phyloP scores from a whole-genome alignment of 2,113 vertebrate species.

The Rhipidura dahli region DNA sequence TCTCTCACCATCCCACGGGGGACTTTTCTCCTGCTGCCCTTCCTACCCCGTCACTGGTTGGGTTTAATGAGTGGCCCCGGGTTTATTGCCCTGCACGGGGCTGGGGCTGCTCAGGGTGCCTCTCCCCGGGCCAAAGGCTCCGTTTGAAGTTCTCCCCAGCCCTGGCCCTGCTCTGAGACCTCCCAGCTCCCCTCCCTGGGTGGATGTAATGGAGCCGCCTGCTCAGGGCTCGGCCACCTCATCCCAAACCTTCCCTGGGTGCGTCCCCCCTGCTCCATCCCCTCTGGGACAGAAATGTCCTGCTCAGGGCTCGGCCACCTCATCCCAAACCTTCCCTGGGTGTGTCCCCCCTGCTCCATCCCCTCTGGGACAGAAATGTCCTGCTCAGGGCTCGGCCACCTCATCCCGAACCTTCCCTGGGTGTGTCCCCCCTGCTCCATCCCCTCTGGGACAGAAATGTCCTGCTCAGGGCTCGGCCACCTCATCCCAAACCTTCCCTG shows the following conservation, averaged over 20 bases:
- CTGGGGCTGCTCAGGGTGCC: background rate
- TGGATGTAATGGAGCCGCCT: background rate
- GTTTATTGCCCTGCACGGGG: background rate
- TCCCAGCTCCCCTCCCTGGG: background rate
- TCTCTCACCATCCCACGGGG: rapidly evolving
- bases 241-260: no score
- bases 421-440: no score
- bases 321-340: background rate
- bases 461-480: background rate
- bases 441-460: no score
- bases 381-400: no score
- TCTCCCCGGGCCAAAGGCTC: rapidly evolving
- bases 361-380: no score
- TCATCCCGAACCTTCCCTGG: no score
- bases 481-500: background rate
- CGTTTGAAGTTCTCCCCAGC: background rate
- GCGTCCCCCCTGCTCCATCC: no score
- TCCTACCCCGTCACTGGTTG: no score
- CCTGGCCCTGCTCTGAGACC: rapidly evolving
- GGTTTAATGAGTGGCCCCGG: background rate
- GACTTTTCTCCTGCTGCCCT: background rate
- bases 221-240: background rate
- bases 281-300: no score
- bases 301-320: background rate
- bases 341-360: background rate